phyloP scores from a whole-genome alignment of 2,797 vertebrate species.

The Eulemur albifrons region DNA sequence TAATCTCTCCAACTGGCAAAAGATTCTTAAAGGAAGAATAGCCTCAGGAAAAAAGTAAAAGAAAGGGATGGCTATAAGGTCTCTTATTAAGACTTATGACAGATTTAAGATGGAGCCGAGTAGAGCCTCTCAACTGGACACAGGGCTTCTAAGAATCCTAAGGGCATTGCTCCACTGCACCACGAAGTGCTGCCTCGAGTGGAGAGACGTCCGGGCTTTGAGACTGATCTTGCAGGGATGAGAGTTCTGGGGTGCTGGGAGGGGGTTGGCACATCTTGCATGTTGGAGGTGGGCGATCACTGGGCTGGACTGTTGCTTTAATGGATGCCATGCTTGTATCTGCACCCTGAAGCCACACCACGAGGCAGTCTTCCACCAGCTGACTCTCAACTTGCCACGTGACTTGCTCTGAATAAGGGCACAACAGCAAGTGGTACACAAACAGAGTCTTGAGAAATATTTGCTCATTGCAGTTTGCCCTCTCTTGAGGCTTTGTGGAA shows the following conservation, averaged over 20 bases:
- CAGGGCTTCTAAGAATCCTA: not conserved
- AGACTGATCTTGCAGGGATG: not conserved
- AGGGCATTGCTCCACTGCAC: too few relatives aligned
- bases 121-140: not conserved
- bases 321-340: too few relatives aligned
- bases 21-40: not conserved
- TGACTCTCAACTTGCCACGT: too few relatives aligned
- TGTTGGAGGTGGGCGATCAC: too few relatives aligned
- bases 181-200: not conserved
- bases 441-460: not conserved
- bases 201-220: not conserved
- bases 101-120: not conserved
- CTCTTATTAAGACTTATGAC: not conserved
- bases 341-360: too few relatives aligned
- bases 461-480: not conserved
- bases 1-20: not conserved
- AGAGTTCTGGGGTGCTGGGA: not conserved
- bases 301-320: too few relatives aligned
- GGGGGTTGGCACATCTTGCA: too few relatives aligned
- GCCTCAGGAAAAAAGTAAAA: not conserved
- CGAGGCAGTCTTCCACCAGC: not conserved
- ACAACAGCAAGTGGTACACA: not conserved
- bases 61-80: not conserved
- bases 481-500: not conserved
- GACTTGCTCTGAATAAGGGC: not conserved